These are phyloP conservation scores for Pseudolycoriella hygida DNA, from an alignment of 2,888 invertebrate species.

Conservation along the genomic window DNA sequence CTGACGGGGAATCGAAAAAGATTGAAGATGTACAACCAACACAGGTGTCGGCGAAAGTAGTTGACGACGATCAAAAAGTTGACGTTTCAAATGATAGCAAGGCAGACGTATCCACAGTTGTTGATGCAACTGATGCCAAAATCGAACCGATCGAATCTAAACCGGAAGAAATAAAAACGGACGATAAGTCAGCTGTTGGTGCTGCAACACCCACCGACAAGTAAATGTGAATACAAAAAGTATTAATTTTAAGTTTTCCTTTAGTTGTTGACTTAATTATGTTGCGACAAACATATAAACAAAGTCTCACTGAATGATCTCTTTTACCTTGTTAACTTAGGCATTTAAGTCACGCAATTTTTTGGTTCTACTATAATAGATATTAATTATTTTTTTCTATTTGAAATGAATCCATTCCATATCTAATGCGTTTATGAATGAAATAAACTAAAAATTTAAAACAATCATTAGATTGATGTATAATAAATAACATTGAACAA, in stretches of 20 bases:
- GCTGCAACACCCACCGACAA: neutral
- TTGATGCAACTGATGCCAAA: neutral
- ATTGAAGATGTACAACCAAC: neutral
- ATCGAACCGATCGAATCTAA: neutral
- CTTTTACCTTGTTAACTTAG: too few relatives aligned
- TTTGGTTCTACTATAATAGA: too few relatives aligned
- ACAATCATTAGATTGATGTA: neutral
- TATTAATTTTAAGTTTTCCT: too few relatives aligned
- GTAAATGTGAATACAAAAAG: too few relatives aligned
- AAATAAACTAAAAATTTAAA: neutral
- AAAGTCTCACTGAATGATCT: too few relatives aligned
- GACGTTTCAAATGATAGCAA: neutral
- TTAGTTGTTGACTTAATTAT: too few relatives aligned
- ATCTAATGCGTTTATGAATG: too few relatives aligned
- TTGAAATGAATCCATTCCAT: too few relatives aligned
- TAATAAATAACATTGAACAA: neutral
- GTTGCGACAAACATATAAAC: too few relatives aligned
- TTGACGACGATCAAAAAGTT: neutral
- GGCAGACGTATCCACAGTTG: neutral
- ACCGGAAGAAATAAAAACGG: constrained; percentile 1
- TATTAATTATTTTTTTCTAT: too few relatives aligned
- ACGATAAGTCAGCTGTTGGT: neutral
- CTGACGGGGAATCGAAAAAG: neutral
- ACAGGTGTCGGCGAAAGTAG: neutral
- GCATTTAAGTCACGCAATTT: too few relatives aligned